Evolutionary conservation across 2,888 invertebrate genomes (phyloP), one percentile per base, ranked within the genome.

Genomic region (Julus scanicus): DNA sequence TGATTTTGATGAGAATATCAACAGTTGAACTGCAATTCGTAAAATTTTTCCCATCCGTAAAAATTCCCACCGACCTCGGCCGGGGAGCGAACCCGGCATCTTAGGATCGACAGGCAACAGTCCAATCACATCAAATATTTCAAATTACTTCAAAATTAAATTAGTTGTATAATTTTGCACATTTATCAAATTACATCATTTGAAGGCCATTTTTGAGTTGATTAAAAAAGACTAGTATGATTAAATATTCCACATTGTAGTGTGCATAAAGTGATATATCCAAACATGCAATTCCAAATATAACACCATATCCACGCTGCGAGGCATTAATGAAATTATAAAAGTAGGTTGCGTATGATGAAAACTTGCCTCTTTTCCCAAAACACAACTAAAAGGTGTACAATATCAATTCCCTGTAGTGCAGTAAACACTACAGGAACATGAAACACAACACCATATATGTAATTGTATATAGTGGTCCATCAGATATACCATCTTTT

Each of bases 341-440:
- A 20, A 71, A 20, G 2, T 20, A 8, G 71, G 29, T 20, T 20
- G 20, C n/a, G n/a, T n/a, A n/a, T 71, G 20, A 71, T 71, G 71
- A 71, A 20, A 71, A 20, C 8, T n/a, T 71, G 20, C 71, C 71
- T 20, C n/a, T 71, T 20, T 8, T 20, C 20, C 71, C 71, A 8
- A 53, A 63, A 17, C 63, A 63, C n/a, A 63, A 1, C n/a, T n/a
- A 63, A 71, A 71, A n/a, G 71, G n/a, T 71, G 71, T 71, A 71
- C 71, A 71, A 71, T 71, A 71, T n/a, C 20, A 71, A 71, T 71
- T 71, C 71, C 71, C 71, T 20, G 20, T n/a, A 71, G 71, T 71
- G 71, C 71, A 4, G 8, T 71, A 71, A 2, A 71, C 20, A 71
- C n/a, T 71, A 71, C 71, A 2, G 20, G 71, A 20, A n/a, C 71